Evolutionary conservation across 2,888 invertebrate species (phyloP), one percentile per base, ranked within the genome.

Genomic region (Mellilla xanthometata): DNA sequence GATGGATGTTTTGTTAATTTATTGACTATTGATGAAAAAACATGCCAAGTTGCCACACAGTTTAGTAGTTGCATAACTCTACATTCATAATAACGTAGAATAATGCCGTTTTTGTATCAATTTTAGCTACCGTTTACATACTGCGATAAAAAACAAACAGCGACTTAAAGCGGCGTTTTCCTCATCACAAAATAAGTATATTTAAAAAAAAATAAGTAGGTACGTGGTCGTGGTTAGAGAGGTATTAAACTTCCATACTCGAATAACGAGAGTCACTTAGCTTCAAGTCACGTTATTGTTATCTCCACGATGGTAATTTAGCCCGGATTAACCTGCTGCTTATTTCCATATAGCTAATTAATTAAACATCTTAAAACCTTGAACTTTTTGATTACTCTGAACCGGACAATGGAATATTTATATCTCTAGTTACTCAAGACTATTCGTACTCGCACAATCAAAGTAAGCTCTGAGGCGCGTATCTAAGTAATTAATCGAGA

Each of bases 401-500:
- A 76, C 65, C 74, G 83, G 84, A 88, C 89, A 88, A 88, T 85
- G 63, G 81, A 61, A 67, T 82, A 69, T 77, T 79, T 86, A 81
- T 28, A 39, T 40, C 35, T 39, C 30, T 40, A 31, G 35, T 31
- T 45, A 40, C 31, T 27, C 35, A 28, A 29, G 27, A 44, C 22
- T n/a, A n/a, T n/a, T n/a, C n/a, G 13, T 23, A 36, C 35, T 35
- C 11, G 32, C 31, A 32, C 46, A 30, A 24, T 30, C 47, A 34
- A 33, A 26, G 31, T 40, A 42, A 44, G 70, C 69, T 79, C 73
- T 68, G 72, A 70, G 70, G 65, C 68, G 70, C 82, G 69, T 88
- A 88, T 88, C 88, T 83, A 56, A 72, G 81, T 87, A 89, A 89
- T 88, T 89, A 89, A 89, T 89, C 88, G 87, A 81, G 68, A 68